Conservation (phyloP, 2,113 vertebrate genomes). For the Tympanuchus pallidicinctus region DNA sequence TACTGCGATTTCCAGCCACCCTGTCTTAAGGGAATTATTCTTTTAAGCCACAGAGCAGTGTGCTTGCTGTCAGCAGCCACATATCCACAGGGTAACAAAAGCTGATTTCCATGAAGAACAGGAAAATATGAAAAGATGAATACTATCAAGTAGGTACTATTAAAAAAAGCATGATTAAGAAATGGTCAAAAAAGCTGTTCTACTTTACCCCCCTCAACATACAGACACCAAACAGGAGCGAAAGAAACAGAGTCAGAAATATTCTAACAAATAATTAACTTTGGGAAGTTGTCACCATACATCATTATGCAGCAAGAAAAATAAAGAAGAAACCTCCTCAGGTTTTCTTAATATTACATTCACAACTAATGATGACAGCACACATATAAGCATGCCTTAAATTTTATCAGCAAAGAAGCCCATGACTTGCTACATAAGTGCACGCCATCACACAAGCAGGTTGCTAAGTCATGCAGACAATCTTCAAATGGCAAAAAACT, state of each 20-base stretch:
- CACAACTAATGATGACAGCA: background rate
- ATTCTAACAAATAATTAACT: conserved; percentile 1
- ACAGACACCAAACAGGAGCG: background rate
- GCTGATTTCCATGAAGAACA: background rate
- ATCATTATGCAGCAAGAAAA: background rate
- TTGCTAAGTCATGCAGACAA: background rate
- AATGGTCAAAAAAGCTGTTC: background rate
- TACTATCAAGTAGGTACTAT: background rate
- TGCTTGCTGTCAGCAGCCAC: background rate
- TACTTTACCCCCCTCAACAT: background rate
- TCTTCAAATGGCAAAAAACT: background rate
- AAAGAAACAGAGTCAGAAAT: background rate
- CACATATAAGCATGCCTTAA: background rate
- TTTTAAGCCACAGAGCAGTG: background rate
- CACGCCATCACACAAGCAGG: background rate
- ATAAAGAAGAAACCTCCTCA: conserved; percentile 13
- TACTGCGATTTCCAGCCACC: background rate
- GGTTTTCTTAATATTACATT: conserved; percentile 7
- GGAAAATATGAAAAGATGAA: background rate
- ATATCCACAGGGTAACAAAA: background rate
- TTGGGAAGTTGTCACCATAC: background rate
- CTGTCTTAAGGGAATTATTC: background rate
- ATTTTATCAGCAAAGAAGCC: background rate
- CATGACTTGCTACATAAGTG: background rate
- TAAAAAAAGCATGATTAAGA: background rate